Percentiles rank a stretch among this genome's conserved stretches.
phyloP scores from a whole-genome alignment of 2,797 vertebrate species.

The Urosaurus nigricauda region DNA sequence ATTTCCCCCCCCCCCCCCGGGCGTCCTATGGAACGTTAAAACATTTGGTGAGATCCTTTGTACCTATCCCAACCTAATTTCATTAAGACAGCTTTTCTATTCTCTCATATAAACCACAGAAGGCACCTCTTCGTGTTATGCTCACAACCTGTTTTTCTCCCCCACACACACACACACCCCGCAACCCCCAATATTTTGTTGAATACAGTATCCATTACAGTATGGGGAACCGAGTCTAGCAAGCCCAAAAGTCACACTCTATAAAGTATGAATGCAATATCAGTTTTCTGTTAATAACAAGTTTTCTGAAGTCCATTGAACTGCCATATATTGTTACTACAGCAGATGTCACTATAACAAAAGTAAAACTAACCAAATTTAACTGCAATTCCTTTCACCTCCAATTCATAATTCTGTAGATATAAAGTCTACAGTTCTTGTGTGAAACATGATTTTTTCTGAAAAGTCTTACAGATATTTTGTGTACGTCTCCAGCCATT shows the following conservation, averaged over 20 bases:
- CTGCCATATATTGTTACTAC: conserved; percentile 29
- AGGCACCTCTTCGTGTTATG: background rate
- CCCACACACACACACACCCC: too few species aligned
- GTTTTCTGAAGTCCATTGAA: background rate
- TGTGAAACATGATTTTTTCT: conserved; percentile 42
- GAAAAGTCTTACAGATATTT: conserved; percentile 46
- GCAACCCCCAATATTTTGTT: too few species aligned
- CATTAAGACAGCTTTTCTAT: background rate
- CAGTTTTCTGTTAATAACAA: background rate
- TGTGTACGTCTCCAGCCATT: background rate
- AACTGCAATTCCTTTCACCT: background rate
- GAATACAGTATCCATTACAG: too few species aligned
- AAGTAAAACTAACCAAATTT: conserved; percentile 31
- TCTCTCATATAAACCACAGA: background rate
- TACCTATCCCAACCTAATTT: background rate
- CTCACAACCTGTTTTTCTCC: background rate
- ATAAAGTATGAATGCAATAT: background rate
- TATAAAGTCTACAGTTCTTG: conserved; percentile 30
- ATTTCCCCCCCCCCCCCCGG: too few species aligned
- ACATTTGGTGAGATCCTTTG: background rate
- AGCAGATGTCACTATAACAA: conserved; percentile 69
- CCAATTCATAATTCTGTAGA: background rate
- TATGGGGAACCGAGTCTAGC: too few species aligned
- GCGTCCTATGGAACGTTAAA: too few species aligned
- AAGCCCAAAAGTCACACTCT: background rate